Conservation (phyloP, 2,888 invertebrate genomes). For the Ophioninae sp. region DNA sequence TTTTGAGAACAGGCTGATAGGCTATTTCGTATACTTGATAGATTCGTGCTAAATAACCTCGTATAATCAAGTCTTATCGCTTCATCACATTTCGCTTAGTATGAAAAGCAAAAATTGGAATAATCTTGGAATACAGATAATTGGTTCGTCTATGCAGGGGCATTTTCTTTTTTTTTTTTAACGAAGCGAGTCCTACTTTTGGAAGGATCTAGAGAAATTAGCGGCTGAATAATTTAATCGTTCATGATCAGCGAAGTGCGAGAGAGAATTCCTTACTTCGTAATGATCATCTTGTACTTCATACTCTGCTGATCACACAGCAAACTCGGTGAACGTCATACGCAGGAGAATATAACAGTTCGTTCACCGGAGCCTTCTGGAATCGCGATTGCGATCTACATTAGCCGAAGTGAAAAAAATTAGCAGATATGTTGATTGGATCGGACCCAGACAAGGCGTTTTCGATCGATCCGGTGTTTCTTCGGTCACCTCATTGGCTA, state of each 20-base stretch:
- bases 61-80: background rate
- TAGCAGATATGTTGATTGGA: background rate
- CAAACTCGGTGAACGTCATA: slow-evolving; percentile 6
- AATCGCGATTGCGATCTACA: slow-evolving; percentile 3
- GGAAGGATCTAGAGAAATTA: background rate
- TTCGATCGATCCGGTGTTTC: background rate
- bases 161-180: background rate
- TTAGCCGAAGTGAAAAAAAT: background rate
- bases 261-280: slow-evolving; percentile 37
- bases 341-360: slow-evolving; percentile 20
- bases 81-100: background rate
- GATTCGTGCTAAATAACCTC: background rate
- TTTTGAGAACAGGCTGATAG: no score
- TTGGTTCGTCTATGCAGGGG: background rate
- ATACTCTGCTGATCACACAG: slow-evolving; percentile 9
- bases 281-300: slow-evolving; percentile 8
- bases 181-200: background rate
- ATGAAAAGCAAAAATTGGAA: background rate
- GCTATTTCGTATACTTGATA: no score
- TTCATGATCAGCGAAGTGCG: slow-evolving; percentile 37
- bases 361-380: slow-evolving; percentile 16
- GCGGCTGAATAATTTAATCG: background rate
- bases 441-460: background rate
- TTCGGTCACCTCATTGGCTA: slow-evolving; percentile 12
- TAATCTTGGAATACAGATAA: background rate